These are phyloP conservation scores for Buceros bicornis DNA, from an alignment of 2,797 vertebrate species.

Conservation along the genomic window DNA sequence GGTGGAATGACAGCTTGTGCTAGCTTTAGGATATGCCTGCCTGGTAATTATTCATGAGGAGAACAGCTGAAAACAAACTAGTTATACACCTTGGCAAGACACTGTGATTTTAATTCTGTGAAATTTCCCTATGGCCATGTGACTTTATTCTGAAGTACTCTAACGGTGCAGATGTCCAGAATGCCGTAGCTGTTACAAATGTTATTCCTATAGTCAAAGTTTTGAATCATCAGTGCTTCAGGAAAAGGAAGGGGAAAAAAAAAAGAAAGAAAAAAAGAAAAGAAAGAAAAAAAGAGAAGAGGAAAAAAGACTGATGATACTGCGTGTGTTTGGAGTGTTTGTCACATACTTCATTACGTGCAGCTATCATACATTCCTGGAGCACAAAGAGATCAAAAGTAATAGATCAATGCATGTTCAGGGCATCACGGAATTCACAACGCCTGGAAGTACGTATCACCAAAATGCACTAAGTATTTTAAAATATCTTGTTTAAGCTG, in stretches of 20 bases:
- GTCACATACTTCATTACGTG: constrained; percentile 48
- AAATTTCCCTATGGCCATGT: constrained; percentile 85
- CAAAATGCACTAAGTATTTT: neutral
- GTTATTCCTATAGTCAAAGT: constrained; percentile 75
- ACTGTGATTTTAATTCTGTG: constrained; percentile 82
- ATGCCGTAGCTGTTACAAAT: constrained; percentile 74
- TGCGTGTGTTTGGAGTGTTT: constrained; percentile 48
- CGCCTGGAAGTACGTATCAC: neutral
- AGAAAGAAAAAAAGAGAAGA: neutral
- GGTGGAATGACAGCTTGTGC: constrained; percentile 89
- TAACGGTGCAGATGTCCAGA: constrained; percentile 83
- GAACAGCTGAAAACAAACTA: constrained; percentile 90
- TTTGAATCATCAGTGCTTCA: constrained; percentile 71
- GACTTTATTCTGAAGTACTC: constrained; percentile 80
- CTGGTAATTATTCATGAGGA: constrained; percentile 90
- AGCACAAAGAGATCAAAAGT: constrained; percentile 33
- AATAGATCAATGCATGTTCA: neutral
- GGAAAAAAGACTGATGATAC: constrained; percentile 45
- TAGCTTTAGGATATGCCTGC: constrained; percentile 88
- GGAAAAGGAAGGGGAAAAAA: neutral
- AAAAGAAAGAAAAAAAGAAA: neutral
- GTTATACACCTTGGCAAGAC: constrained; percentile 87
- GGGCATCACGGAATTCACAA: constrained; percentile 2
- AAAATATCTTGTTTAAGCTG: constrained; percentile 48
- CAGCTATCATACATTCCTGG: constrained; percentile 11